Evolutionary conservation across 2,113 vertebrate species (phyloP), one percentile per base, ranked within the genome.

Genomic region (Melanerpes aurifrons): DNA sequence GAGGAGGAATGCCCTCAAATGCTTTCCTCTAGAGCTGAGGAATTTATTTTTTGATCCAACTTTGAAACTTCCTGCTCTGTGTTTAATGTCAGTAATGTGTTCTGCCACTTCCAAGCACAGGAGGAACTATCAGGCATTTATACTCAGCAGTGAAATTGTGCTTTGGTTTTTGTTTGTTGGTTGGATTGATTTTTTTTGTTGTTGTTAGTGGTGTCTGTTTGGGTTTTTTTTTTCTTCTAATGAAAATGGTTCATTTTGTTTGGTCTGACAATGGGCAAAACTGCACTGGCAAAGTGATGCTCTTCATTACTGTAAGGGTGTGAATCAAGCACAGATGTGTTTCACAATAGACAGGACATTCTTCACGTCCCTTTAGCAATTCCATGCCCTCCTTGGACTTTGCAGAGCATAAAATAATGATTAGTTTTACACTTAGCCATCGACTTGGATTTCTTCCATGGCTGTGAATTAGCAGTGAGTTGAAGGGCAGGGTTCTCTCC

Each of bases 261-360:
- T 66, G 35, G 66, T 29, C 58, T 81, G 47, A 93, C 90, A 76
- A 53, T 59, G 43, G 58, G 85, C 94, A 94, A 95, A 95, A 88
- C 95, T 94, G 91, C 96, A 88, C 9, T 96, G 96, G 96, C 95
- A 96, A 96, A 94, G 21, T 57, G 90, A 66, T 79, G 18, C 15
- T 70, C 90, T 59, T 71, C 71, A 12, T 75, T 70, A 47, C 1
- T 2, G 2, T 56, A 63, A 18, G 21, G 5, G 3, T 78, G 3
- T 69, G 75, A 86, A 75, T 61, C 0, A 58, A 69, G 78, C 89
- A 28, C 21, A 2, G 19, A 11, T 56, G 9, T 56, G 4, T 75
- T 78, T 61, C 28, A 35, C 17, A 63, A 63, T 1, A 83, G 20
- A 4, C 6, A 53, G 16, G 78, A 62, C 2, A 7, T 89, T 77